Base-by-base conservation (phyloP, 2,888 invertebrate genomes). In the Pyrgus malvae region DNA sequence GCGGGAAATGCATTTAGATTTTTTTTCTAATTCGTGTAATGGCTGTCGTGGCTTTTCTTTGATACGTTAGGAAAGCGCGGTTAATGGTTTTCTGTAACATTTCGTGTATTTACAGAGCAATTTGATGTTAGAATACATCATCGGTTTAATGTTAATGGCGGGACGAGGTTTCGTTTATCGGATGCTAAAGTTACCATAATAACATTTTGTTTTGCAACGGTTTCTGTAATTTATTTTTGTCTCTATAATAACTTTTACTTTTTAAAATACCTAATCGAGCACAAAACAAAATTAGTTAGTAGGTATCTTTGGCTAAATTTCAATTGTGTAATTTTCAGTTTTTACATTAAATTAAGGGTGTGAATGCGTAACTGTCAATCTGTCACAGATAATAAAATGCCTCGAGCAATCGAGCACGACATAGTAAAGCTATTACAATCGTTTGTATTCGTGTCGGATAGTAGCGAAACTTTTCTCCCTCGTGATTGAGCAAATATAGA, bases 1-100 rank as follows among this genome's bases (percentile, higher is more conserved):
- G 79, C 85, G 86, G 85, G 86, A 90, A 89, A 89, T 87, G 88
- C 85, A 83, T 87, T 89, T 84, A 76, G 74, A 72, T 78, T 76
- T 72, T 78, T 78, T 79, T 78, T 79, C 78, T 80, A 85, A 85
- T 86, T 81, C 76, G 74, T 77, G 74, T 86, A 83, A 87, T 87
- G 83, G 83, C 74, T 63, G 74, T 66, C 72, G 68, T 66, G 67
- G 75, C 76, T 83, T 86, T 85, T 80, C 81, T 86, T 86, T 83
- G 86, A 84, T 83, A 83, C 78, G 67, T 77, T 72, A 70, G 65
- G 64, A 70, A 73, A 66, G 69, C 69, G 70, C 60, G 66, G 61
- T 69, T 69, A 57, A 59, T 53, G 59, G 59, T 56, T 61, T 60
- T 61, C 42, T 55, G 61, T 60, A 56, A 59, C 56, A 55, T 56